Conservation (phyloP, 2,113 vertebrate genomes). For the Cyanoderma ruficeps region DNA sequence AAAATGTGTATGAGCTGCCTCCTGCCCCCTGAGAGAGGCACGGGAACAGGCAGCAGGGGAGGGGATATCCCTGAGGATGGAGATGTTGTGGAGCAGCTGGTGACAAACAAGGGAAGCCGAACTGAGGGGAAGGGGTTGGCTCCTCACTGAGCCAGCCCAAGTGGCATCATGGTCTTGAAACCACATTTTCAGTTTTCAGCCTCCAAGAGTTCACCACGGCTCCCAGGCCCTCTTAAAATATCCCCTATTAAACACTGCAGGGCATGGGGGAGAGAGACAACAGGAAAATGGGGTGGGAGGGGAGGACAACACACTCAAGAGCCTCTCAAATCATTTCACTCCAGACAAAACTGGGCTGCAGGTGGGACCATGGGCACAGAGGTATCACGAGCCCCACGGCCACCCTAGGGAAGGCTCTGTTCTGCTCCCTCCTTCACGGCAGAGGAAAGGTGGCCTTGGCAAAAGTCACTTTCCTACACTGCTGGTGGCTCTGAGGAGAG, state of each 20-base stretch:
- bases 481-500: background rate
- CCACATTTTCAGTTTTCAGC: background rate
- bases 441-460: background rate
- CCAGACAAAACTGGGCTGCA: accelerated
- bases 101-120: background rate
- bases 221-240: background rate
- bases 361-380: accelerated
- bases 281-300: accelerated
- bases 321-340: background rate
- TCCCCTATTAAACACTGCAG: background rate
- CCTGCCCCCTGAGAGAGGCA: background rate
- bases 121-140: background rate
- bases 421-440: background rate
- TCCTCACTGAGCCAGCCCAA: background rate
- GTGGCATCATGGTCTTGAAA: background rate
- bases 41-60: background rate
- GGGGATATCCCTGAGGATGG: background rate
- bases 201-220: accelerated
- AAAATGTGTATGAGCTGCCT: background rate
- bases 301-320: background rate
- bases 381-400: accelerated
- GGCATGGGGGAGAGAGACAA: accelerated
- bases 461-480: background rate
- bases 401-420: background rate
- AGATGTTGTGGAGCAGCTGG: accelerated